Percentiles rank a stretch among this genome's conserved stretches.
phyloP scores from a whole-genome alignment of 2,113 vertebrate species.

The Mirza zaza region DNA sequence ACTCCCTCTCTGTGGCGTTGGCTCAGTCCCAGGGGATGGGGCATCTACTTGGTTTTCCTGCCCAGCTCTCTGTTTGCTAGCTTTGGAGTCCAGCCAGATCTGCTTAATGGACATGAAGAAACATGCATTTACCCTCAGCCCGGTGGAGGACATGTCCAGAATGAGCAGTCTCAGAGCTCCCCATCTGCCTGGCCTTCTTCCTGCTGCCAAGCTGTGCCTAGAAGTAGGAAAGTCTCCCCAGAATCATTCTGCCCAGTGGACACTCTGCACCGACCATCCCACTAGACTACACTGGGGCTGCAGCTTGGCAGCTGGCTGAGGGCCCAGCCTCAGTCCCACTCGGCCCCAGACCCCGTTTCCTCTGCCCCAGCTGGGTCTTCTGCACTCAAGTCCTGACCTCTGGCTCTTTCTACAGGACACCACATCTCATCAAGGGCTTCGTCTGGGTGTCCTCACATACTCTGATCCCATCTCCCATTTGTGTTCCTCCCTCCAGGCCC shows the following conservation, averaged over 20 bases:
- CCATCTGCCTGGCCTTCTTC: neutral
- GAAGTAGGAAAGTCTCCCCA: neutral
- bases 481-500: neutral
- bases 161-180: neutral
- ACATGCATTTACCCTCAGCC: neutral
- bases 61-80: neutral
- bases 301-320: neutral
- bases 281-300: neutral
- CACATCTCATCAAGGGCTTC: neutral
- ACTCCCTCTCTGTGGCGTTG: neutral
- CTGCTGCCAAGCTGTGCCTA: neutral
- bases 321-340: neutral
- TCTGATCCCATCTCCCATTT: neutral
- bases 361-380: neutral
- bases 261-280: too few species aligned
- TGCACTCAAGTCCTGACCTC: neutral
- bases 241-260: neutral
- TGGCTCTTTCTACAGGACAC: neutral
- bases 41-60: neutral
- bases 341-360: neutral
- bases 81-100: neutral
- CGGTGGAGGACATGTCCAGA: neutral
- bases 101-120: neutral
- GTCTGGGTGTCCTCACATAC: neutral
- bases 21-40: neutral